Evolutionary conservation across 2,113 vertebrate species (phyloP), one percentile per base, ranked within the genome.

Genomic region (Donacobius atricapilla): DNA sequence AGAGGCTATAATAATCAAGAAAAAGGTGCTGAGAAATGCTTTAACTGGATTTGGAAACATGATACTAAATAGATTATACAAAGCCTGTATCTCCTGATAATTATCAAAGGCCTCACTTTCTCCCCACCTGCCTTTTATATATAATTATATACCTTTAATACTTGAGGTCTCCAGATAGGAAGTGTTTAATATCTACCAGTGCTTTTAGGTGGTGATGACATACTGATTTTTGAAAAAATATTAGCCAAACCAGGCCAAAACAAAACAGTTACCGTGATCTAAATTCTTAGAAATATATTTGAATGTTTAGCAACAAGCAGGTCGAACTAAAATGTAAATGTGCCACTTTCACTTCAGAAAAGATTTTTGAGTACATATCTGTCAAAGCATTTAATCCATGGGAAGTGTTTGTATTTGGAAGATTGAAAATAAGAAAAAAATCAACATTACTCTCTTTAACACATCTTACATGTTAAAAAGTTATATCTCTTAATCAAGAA

Each of bases 121-220:
- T 0, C 3, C 3, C 5, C 6, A 4, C 1, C 4, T 33, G 1
- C 40, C 40, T 53, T 89, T 90, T 23, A 48, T 27, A 48, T n/a
- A n/a, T n/a, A n/a, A n/a, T n/a, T n/a, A n/a, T n/a, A n/a, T n/a
- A n/a, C n/a, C n/a, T n/a, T n/a, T n/a, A 79, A 35, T 78, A 60
- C 71, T 93, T 93, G 39, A 45, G 10, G 6, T 64, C 9, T 90
- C 39, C 40, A 51, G 11, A 64, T 61, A 79, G 31, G 31, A 86
- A 88, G 5, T 31, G 30, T 64, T 91, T 79, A 35, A 23, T 79
- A 71, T 72, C 27, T 65, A 6, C 8, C 40, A 50, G 6, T 58
- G 19, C 27, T 66, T 78, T 91, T 78, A 75, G 70, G 42, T 77
- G 44, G 31, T 42, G 33, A 37, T 4, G 4, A 5, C 24, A 30